Conservation (phyloP, 1,140 invertebrate genomes). For the Eupeodes corollae region DNA sequence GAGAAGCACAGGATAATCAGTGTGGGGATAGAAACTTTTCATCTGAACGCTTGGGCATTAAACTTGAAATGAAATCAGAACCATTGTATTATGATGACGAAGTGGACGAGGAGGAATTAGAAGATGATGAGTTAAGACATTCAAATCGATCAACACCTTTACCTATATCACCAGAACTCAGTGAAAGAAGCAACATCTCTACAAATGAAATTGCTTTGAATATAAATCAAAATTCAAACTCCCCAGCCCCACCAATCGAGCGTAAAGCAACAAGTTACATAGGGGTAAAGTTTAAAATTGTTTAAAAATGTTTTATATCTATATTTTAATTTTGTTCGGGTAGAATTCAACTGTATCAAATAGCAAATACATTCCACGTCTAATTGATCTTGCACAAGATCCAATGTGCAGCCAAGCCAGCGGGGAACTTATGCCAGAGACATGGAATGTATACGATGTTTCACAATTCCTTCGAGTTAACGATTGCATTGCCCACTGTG, state of each 20-base stretch:
- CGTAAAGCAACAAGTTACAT: constrained; percentile 49
- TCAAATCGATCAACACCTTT: constrained; percentile 27
- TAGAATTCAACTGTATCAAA: constrained; percentile 30
- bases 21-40: background rate
- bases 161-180: constrained; percentile 5
- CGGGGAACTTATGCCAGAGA: constrained; percentile 52
- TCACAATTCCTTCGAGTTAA: constrained; percentile 78
- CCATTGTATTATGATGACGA: constrained; percentile 28
- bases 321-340: constrained; percentile 9
- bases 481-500: constrained; percentile 79
- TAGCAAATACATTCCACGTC: constrained; percentile 35
- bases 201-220: constrained; percentile 12
- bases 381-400: constrained; percentile 17
- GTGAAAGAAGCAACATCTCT: background rate
- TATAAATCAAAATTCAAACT: constrained; percentile 30
- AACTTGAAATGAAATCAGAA: constrained; percentile 31
- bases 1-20: background rate
- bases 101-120: constrained; percentile 17
- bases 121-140: constrained; percentile 24
- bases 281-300: constrained; percentile 32
- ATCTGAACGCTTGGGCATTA: constrained; percentile 18
- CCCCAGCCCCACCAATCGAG: constrained; percentile 43
- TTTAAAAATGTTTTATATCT: background rate
- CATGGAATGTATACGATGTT: constrained; percentile 76
- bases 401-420: constrained; percentile 20